Conservation (phyloP, 30 jellyfish, hydroid and myxozoan genomes). For the Aurelia aurita region DNA sequence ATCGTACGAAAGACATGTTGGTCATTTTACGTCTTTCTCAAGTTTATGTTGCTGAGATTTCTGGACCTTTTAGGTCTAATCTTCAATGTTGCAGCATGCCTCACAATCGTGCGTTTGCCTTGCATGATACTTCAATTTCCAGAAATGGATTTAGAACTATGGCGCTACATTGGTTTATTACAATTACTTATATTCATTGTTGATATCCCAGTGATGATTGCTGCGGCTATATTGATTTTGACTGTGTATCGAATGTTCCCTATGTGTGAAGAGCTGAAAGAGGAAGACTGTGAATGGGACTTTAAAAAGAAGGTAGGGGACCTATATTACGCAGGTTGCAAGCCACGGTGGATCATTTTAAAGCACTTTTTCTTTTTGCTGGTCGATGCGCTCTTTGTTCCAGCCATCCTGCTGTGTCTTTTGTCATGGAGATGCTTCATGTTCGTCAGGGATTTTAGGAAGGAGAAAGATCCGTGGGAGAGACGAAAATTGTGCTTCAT, state of each 20-base stretch:
- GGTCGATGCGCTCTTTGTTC: slow-evolving; percentile 78
- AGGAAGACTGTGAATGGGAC: slow-evolving; percentile 46
- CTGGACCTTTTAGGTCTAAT: slow-evolving; percentile 88
- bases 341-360: slow-evolving; percentile 62
- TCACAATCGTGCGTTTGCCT: slow-evolving; percentile 80
- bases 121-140: slow-evolving; percentile 70
- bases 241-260: slow-evolving; percentile 82
- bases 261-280: slow-evolving; percentile 58
- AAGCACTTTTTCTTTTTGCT: slow-evolving; percentile 73
- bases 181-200: slow-evolving; percentile 71
- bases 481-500: slow-evolving; percentile 73
- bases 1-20: slow-evolving; percentile 82
- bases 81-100: slow-evolving; percentile 82
- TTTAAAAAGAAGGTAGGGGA: slow-evolving; percentile 7
- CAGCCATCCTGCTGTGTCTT: slow-evolving; percentile 79
- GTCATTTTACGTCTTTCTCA: slow-evolving; percentile 68
- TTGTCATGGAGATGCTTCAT: slow-evolving; percentile 89
- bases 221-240: slow-evolving; percentile 47
- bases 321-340: slow-evolving; percentile 68
- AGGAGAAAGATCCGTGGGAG: slow-evolving; percentile 76
- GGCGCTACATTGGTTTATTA: slow-evolving; percentile 83
- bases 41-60: slow-evolving; percentile 70
- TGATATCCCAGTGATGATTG: slow-evolving; percentile 81
- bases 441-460: slow-evolving; percentile 48
- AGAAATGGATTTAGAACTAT: slow-evolving; percentile 55